A percentile compares a stretch with the other conserved stretches of the same genome.
Evolutionary conservation across 2,797 vertebrate species (phyloP).

Genomic region (Spatula clypeata): DNA sequence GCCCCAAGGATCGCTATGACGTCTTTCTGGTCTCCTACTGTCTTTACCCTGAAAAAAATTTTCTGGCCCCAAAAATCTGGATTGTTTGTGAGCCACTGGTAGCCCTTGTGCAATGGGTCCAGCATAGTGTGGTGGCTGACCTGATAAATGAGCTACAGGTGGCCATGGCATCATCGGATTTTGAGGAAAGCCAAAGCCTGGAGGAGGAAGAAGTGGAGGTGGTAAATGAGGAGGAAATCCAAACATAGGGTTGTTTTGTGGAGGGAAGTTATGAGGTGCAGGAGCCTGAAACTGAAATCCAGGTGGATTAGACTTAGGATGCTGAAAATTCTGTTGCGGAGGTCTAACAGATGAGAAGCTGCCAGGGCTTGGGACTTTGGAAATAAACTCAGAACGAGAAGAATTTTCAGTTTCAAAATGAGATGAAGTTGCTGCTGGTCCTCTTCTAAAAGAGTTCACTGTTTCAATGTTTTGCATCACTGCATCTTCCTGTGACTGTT

Average conservation of each 20-base stretch:
- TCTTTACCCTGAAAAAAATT: constrained; percentile 87
- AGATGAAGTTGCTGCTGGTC: constrained; percentile 71
- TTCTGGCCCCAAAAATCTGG: constrained; percentile 84
- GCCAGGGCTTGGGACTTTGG: constrained; percentile 77
- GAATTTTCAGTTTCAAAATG: constrained; percentile 82
- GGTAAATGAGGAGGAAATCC: constrained; percentile 86
- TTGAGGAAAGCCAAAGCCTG: constrained; percentile 86
- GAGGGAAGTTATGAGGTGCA: constrained; percentile 80
- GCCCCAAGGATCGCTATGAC: constrained; percentile 92
- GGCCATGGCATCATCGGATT: constrained; percentile 87
- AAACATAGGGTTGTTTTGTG: constrained; percentile 83
- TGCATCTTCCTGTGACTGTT: constrained; percentile 74
- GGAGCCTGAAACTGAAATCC: constrained; percentile 84
- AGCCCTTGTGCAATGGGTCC: constrained; percentile 82
- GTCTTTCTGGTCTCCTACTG: constrained; percentile 87
- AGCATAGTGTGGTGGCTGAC: constrained; percentile 83
- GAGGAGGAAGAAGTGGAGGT: constrained; percentile 88
- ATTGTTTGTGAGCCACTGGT: constrained; percentile 70
- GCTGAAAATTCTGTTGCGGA: constrained; percentile 82
- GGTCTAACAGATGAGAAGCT: constrained; percentile 82
- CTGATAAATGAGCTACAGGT: constrained; percentile 80
- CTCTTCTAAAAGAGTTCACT: constrained; percentile 85
- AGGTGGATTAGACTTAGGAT: constrained; percentile 82
- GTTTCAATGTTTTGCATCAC: constrained; percentile 87
- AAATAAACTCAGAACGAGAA: constrained; percentile 78